A percentile compares a stretch with the other conserved stretches of the same genome.
phyloP scores from a whole-genome alignment of 2,113 vertebrate species.

The Seriola rivoliana region DNA sequence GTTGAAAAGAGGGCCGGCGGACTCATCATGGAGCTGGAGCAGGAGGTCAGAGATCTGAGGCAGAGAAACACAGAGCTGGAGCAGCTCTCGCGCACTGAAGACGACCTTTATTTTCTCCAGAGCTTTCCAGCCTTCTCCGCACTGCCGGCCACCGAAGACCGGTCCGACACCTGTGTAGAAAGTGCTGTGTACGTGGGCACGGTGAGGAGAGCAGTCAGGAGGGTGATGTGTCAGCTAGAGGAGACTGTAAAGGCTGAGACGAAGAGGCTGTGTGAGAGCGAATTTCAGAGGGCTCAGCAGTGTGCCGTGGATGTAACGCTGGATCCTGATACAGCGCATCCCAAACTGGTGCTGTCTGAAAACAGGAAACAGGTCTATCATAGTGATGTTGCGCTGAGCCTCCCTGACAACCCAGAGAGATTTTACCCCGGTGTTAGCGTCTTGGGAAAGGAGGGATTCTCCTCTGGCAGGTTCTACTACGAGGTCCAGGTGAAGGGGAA shows the following conservation, averaged over 20 bases:
- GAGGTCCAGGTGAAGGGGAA: conserved; percentile 81
- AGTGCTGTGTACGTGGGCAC: conserved; percentile 65
- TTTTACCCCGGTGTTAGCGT: conserved; percentile 78
- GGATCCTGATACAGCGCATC: conserved; percentile 79
- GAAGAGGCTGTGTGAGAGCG: conserved; percentile 62
- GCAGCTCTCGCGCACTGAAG: conserved; percentile 49
- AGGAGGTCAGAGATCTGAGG: conserved; percentile 68
- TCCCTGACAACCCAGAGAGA: conserved; percentile 64
- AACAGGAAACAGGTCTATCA: conserved; percentile 72
- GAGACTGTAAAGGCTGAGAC: conserved; percentile 55
- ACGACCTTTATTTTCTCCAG: conserved; percentile 70
- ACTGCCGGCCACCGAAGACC: conserved; percentile 37
- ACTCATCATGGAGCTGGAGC: conserved; percentile 61
- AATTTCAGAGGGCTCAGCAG: conserved; percentile 60
- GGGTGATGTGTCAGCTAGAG: conserved; percentile 56
- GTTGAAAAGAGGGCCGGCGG: conserved; percentile 52
- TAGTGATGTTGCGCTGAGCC: conserved; percentile 24
- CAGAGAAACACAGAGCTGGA: conserved; percentile 55
- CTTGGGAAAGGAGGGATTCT: conserved; percentile 77
- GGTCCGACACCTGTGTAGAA: conserved; percentile 41
- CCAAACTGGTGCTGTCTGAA: conserved; percentile 74
- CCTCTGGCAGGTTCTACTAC: conserved; percentile 76
- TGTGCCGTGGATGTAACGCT: conserved; percentile 76
- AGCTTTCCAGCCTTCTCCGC: conserved; percentile 25
- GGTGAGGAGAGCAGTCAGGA: conserved; percentile 66